A percentile compares a stretch with the other conserved stretches of the same genome.
Conservation (phyloP, 2,797 vertebrate species). For the Hyperoplus immaculatus region DNA sequence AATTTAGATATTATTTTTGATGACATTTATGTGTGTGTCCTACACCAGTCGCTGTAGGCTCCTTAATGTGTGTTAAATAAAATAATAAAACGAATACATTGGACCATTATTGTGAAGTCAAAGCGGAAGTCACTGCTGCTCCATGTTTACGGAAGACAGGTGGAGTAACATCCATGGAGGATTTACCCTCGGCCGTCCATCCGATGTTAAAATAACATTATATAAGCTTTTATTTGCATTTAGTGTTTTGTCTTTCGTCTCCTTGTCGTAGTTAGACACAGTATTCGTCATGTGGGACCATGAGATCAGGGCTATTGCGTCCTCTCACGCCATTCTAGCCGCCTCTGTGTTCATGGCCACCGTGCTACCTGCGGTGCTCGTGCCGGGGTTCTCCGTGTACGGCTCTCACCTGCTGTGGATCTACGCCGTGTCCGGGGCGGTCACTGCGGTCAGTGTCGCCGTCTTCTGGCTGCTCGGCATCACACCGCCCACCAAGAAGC, state of each 20-base stretch:
- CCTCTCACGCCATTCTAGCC: slow-evolving; percentile 88
- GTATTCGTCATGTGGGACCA: slow-evolving; percentile 88
- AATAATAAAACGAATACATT: too few species aligned
- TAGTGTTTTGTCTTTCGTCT: rapidly evolving
- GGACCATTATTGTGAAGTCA: slow-evolving; percentile 63
- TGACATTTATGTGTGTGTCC: too few species aligned
- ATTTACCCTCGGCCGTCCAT: rapidly evolving
- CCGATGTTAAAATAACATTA: not conserved
- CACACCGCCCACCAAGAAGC: slow-evolving; percentile 88
- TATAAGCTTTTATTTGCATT: not conserved
- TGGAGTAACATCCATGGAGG: slow-evolving; percentile 10
- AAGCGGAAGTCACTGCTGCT: slow-evolving; percentile 46
- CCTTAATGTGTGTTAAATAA: too few species aligned
- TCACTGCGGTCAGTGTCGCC: slow-evolving; percentile 84
- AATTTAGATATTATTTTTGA: too few species aligned
- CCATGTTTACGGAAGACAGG: slow-evolving; percentile 76
- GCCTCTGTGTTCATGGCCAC: slow-evolving; percentile 87
- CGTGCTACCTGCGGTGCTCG: slow-evolving; percentile 82
- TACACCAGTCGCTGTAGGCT: too few species aligned
- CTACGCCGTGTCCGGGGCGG: slow-evolving; percentile 86
- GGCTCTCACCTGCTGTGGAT: slow-evolving; percentile 92
- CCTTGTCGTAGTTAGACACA: not conserved
- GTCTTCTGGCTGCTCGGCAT: slow-evolving; percentile 90
- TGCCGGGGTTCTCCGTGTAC: slow-evolving; percentile 90
- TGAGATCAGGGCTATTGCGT: slow-evolving; percentile 90